Base-by-base conservation (phyloP, 2,888 invertebrate genomes). In the Cephus rjabovi region DNA sequence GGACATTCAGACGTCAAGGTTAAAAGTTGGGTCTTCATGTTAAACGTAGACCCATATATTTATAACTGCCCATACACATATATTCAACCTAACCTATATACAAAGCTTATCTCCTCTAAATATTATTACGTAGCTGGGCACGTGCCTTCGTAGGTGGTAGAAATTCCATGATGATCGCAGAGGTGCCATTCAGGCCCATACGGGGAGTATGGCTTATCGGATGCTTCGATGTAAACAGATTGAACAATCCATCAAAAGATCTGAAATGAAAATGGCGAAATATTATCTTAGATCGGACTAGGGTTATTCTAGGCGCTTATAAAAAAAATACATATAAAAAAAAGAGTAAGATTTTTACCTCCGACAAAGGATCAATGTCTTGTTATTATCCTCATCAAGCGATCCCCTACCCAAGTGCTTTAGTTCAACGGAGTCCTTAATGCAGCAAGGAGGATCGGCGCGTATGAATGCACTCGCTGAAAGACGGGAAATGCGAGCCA, bases 381-480 rank as follows among this genome's bases (percentile, higher is more conserved):
- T 56, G 9, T 23, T 23, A 56, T 56, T 56, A 56, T 56, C 23
- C 40, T 56, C 40, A 56, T 56, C 6, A 56, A 15, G 40, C 23
- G 15, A 56, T 15, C 23, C 23, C 23, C 40, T 23, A 56, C 23
- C 40, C 23, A 56, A 56, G 23, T 56, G 40, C 40, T 56, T 40
- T 23, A 15, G 40, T 23, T 56, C 23, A 56, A 56, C 40, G 40
- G 9, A 40, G 40, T 40, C 15, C 40, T 40, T 40, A 56, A 56
- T 56, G 40, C 23, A 23, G 23, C 40, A 15, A 23, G 9, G 40
- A 56, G 40, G 23, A 23, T 56, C 40, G 40, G 40, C 40, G 40
- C 40, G 77, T 35, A 35, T 77, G 77, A 77, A 77, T 77, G 35
- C 70, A 77, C 33, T 69, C 31, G 69, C 75, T 77, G 75, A 77